These are phyloP conservation scores for Bombus polaris DNA, from an alignment of 1,140 invertebrate species.

Conservation along the genomic window DNA sequence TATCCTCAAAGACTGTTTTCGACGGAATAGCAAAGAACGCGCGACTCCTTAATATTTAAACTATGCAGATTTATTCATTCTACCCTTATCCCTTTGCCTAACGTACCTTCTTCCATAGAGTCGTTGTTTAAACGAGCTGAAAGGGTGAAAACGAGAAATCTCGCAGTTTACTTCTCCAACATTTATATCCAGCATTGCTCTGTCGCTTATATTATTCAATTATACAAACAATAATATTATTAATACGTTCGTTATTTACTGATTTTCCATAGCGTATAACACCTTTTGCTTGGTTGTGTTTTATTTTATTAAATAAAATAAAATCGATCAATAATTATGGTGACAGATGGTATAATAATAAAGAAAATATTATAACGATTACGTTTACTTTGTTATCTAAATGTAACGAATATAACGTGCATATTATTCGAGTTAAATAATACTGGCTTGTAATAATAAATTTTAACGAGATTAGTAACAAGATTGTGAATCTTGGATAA, in stretches of 20 bases:
- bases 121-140: neutral
- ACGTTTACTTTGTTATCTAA: neutral
- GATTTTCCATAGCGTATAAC: neutral
- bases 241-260: neutral
- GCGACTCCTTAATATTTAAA: conserved; percentile 6
- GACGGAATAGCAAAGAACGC: neutral
- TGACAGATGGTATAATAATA: neutral
- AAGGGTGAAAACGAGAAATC: neutral
- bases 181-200: neutral
- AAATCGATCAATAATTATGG: neutral
- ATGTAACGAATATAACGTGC: too few relatives aligned
- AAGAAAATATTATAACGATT: too few relatives aligned
- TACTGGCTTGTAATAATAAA: too few relatives aligned
- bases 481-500: too few relatives aligned
- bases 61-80: conserved; percentile 40
- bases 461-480: too few relatives aligned
- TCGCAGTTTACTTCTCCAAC: neutral
- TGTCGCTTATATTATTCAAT: neutral
- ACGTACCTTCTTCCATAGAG: neutral
- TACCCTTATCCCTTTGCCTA: neutral
- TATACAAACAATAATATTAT: neutral
- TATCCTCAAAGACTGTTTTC: conserved; percentile 18
- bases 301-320: neutral
- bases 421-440: too few relatives aligned
- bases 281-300: neutral